These are phyloP conservation scores for Drosophila yakuba DNA, from an alignment of 1,140 invertebrate species.

Conservation along the genomic window DNA sequence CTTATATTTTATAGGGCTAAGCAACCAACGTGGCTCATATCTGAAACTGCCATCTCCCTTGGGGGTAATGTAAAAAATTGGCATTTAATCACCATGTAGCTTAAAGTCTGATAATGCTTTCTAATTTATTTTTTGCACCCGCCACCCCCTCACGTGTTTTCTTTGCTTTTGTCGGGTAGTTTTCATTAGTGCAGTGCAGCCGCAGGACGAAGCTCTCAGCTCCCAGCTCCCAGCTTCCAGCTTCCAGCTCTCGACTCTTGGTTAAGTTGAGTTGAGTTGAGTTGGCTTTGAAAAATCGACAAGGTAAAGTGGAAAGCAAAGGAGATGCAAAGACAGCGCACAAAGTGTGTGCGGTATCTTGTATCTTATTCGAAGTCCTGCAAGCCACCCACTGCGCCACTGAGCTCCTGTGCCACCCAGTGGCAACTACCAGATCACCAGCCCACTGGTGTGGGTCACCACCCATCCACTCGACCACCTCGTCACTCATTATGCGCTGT, in stretches of 20 bases:
- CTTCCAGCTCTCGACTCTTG: slow-evolving; percentile 4
- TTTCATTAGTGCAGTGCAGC: slow-evolving; percentile 46
- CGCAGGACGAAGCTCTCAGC: slow-evolving; percentile 22
- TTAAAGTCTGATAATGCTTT: neutral
- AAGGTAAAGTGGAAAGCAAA: slow-evolving; percentile 59
- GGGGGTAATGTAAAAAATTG: neutral
- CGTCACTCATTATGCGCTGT: slow-evolving; percentile 77
- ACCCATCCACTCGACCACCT: slow-evolving; percentile 18
- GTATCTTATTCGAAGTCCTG: slow-evolving; percentile 69
- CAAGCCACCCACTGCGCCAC: slow-evolving; percentile 11
- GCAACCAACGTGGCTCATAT: neutral
- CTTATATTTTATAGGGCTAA: too few relatives aligned
- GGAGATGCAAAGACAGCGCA: slow-evolving; percentile 60
- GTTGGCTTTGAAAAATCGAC: slow-evolving; percentile 65
- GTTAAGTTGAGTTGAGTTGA: slow-evolving; percentile 11
- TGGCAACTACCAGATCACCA: neutral
- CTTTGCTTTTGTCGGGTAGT: slow-evolving; percentile 15
- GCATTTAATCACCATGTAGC: neutral
- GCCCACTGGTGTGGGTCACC: neutral
- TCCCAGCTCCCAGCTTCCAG: neutral
- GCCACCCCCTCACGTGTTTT: neutral
- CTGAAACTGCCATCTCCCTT: neutral
- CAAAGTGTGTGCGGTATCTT: slow-evolving; percentile 66
- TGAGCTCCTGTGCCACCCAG: too few relatives aligned
- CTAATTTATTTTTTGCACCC: slow-evolving; percentile 20